These are phyloP conservation scores for Helostoma temminkii DNA, from an alignment of 2,797 vertebrate species.

Conservation along the genomic window DNA sequence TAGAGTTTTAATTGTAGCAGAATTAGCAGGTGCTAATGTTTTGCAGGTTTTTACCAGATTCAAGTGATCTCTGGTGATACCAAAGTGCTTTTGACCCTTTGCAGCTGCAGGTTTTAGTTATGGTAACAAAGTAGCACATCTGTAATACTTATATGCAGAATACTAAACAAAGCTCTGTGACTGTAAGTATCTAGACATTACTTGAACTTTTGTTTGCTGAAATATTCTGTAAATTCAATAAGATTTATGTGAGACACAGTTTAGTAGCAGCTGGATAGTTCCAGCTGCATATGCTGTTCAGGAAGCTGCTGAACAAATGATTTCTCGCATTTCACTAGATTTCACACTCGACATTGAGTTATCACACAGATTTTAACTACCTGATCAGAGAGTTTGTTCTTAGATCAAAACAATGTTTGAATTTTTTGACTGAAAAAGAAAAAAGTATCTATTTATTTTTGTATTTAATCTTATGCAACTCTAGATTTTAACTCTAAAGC, in stretches of 20 bases:
- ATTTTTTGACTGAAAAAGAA: neutral
- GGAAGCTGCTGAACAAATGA: constrained; percentile 68
- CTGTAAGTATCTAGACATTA: constrained; percentile 16
- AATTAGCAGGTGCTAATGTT: constrained; percentile 53
- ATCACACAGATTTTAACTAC: constrained; percentile 30
- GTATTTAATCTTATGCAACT: constrained; percentile 14
- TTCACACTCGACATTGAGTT: constrained; percentile 39
- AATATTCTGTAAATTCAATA: constrained; percentile 36
- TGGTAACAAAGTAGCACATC: constrained; percentile 41
- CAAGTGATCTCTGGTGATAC: constrained; percentile 58
- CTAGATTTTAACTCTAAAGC: constrained; percentile 22
- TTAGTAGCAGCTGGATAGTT: constrained; percentile 64
- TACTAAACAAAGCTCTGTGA: constrained; percentile 25
- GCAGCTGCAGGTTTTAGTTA: constrained; percentile 41
- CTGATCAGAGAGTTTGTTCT: neutral
- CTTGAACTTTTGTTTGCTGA: constrained; percentile 34
- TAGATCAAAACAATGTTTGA: neutral
- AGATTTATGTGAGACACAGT: constrained; percentile 58
- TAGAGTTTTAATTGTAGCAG: constrained; percentile 31
- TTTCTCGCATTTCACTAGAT: constrained; percentile 62
- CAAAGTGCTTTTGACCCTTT: constrained; percentile 48
- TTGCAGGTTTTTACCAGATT: constrained; percentile 41
- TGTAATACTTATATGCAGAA: constrained; percentile 37
- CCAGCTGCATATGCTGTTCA: constrained; percentile 67
- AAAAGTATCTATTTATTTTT: constrained; percentile 11